phyloP scores from a whole-genome alignment of 2,888 invertebrate species.

The Homarus gammarus region DNA sequence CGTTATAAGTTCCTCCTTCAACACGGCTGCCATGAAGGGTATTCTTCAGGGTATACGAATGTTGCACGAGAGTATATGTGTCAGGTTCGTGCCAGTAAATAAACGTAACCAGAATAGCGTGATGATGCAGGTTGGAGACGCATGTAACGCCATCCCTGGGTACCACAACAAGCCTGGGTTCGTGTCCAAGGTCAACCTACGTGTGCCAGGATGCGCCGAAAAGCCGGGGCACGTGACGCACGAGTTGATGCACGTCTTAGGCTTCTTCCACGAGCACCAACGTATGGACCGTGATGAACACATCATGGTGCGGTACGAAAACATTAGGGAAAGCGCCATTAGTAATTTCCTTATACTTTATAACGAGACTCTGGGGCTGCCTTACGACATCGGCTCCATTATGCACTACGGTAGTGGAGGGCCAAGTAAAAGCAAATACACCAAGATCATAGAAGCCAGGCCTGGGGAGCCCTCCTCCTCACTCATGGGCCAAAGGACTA shows the following conservation, averaged over 20 bases:
- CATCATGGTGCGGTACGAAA: conserved; percentile 1
- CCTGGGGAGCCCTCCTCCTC: background rate
- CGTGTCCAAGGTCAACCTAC: background rate
- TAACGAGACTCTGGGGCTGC: background rate
- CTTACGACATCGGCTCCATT: conserved; percentile 13
- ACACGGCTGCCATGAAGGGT: no score
- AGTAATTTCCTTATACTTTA: background rate
- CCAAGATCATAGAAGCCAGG: background rate
- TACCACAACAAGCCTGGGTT: background rate
- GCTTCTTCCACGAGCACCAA: conserved; percentile 35
- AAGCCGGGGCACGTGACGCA: background rate
- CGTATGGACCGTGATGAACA: background rate
- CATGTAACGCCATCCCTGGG: conserved; percentile 2
- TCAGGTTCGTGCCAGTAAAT: no score
- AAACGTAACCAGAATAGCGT: no score
- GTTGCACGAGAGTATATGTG: no score
- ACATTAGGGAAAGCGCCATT: background rate
- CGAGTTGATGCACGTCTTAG: conserved; percentile 29
- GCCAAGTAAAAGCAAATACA: background rate
- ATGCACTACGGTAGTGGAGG: conserved; percentile 11
- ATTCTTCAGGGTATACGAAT: no score
- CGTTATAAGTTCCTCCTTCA: no score
- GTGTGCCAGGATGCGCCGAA: background rate
- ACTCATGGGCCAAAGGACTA: conserved; percentile 73
- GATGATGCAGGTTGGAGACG: no score